Evolutionary conservation across 2,113 vertebrate species (phyloP).

Genomic region (Hippocampus comes): DNA sequence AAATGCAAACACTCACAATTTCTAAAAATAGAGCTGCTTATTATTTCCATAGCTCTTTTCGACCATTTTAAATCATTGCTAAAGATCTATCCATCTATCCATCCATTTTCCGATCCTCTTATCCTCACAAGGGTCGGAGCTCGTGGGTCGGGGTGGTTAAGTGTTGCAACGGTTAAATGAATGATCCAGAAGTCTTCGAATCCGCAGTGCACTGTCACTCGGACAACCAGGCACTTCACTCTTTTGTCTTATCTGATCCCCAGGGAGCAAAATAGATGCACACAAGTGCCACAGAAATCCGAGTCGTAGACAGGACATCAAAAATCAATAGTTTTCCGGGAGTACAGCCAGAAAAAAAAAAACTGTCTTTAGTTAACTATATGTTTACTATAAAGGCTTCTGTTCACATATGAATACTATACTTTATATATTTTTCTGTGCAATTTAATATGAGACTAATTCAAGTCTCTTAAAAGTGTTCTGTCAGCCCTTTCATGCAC

Average conservation of each 20-base stretch:
- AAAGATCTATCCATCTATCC: too few species aligned
- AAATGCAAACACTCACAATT: too few species aligned
- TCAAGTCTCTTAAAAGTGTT: not conserved
- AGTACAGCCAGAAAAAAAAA: conserved; percentile 26
- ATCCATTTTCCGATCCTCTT: too few species aligned
- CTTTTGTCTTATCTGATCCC: conserved; percentile 42
- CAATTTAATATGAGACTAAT: not conserved
- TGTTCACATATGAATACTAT: not conserved
- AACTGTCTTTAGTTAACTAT: not conserved
- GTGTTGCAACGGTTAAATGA: conserved; percentile 10
- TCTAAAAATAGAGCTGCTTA: too few species aligned
- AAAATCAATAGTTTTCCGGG: conserved; percentile 55
- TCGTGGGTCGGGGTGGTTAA: not conserved
- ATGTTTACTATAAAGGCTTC: not conserved
- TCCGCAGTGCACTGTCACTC: not conserved
- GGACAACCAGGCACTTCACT: conserved; percentile 8
- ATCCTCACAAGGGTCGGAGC: too few species aligned
- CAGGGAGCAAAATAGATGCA: conserved; percentile 41
- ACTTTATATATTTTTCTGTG: not conserved
- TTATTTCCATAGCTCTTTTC: too few species aligned
- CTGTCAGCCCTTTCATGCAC: not conserved
- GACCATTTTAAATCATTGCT: too few species aligned
- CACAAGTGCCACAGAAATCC: conserved; percentile 13
- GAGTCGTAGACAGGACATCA: conserved; percentile 32
- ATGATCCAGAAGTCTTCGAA: not conserved